These are phyloP conservation scores for Pocillopora verrucosa DNA, from an alignment of 64 coral and sea anemone species.

Conservation along the genomic window DNA sequence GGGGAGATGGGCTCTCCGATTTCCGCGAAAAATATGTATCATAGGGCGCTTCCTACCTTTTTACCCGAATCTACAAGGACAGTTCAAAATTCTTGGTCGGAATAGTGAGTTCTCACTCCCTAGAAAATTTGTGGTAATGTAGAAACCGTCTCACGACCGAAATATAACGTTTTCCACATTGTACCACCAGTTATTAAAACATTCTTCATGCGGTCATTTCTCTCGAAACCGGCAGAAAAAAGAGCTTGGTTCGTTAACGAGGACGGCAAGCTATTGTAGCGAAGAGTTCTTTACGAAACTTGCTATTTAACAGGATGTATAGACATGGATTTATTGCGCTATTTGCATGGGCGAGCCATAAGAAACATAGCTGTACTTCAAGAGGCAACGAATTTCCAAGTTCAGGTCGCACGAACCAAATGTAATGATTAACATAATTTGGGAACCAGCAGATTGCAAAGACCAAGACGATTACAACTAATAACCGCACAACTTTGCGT, in stretches of 20 bases:
- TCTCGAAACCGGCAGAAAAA: not conserved
- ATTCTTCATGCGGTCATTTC: not conserved
- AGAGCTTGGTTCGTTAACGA: not conserved
- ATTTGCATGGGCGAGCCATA: not conserved
- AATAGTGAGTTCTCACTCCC: too few relatives aligned
- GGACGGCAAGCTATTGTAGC: not conserved
- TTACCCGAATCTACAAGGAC: too few relatives aligned
- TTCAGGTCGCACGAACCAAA: not conserved
- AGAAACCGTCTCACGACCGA: not conserved
- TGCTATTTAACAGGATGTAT: conserved; percentile 27
- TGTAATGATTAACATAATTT: conserved; percentile 14
- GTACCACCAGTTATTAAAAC: too few relatives aligned
- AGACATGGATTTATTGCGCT: conserved; percentile 44
- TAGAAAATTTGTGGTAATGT: not conserved
- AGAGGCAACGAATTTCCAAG: not conserved
- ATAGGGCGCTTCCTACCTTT: too few relatives aligned
- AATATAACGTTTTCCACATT: not conserved
- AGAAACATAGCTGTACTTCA: not conserved
- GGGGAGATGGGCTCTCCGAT: too few relatives aligned
- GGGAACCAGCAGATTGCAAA: conserved; percentile 58
- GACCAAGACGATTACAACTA: conserved; percentile 28
- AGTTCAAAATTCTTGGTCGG: too few relatives aligned
- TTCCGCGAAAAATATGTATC: too few relatives aligned
- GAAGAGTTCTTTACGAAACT: conserved; percentile 27
- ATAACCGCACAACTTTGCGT: conserved; percentile 46